phyloP scores from a whole-genome alignment of 1,140 invertebrate species.

The Leguminivora glycinivorella region DNA sequence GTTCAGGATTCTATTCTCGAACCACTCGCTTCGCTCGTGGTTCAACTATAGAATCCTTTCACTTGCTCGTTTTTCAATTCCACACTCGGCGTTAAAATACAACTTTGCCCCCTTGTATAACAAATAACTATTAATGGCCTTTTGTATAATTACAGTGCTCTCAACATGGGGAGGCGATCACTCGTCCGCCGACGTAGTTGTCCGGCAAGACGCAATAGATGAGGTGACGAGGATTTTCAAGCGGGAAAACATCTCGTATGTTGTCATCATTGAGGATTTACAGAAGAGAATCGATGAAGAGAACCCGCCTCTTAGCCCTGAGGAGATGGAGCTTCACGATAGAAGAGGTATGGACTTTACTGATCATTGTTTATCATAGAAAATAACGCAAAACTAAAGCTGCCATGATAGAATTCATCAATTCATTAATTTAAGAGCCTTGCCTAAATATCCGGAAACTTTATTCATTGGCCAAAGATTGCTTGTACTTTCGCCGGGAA shows the following conservation, averaged over 20 bases:
- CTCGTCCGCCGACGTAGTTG: conserved; percentile 83
- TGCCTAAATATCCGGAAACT: not conserved
- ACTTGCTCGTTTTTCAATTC: too few species aligned
- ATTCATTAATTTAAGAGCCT: too few species aligned
- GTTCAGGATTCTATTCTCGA: too few species aligned
- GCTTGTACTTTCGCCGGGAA: not conserved
- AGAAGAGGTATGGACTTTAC: conserved; percentile 82
- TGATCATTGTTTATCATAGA: not conserved
- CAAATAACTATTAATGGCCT: too few species aligned
- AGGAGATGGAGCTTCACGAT: conserved; percentile 83
- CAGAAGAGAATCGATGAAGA: conserved; percentile 88
- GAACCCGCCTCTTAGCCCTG: conserved; percentile 84
- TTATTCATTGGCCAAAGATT: not conserved
- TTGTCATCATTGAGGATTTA: conserved; percentile 86
- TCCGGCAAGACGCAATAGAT: conserved; percentile 79
- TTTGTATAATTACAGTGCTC: conserved; percentile 77
- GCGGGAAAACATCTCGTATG: conserved; percentile 81
- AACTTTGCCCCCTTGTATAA: too few species aligned
- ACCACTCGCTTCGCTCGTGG: too few species aligned
- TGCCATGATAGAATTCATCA: not conserved
- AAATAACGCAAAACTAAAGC: not conserved
- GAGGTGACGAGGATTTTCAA: conserved; percentile 79
- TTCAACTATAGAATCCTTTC: too few species aligned
- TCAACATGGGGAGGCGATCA: conserved; percentile 85
- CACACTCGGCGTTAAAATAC: too few species aligned